These are phyloP conservation scores for Battus philenor DNA, from an alignment of 1,140 invertebrate species.

Conservation along the genomic window DNA sequence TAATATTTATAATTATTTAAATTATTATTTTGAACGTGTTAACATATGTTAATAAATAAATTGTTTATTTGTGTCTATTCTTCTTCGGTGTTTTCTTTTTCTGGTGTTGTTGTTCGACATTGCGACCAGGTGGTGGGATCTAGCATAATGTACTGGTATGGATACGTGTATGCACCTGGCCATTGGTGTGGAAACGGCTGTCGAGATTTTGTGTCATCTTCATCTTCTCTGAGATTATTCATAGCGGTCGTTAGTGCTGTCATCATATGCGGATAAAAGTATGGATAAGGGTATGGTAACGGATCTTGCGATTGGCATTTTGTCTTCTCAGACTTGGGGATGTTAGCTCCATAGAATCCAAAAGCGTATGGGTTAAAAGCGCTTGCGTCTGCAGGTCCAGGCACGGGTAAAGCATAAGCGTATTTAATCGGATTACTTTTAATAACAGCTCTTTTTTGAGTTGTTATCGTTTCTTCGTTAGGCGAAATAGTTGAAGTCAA, in stretches of 20 bases:
- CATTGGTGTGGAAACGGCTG: slow-evolving; percentile 34
- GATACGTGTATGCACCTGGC: slow-evolving; percentile 40
- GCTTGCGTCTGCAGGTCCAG: slow-evolving; percentile 23
- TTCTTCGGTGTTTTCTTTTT: no score
- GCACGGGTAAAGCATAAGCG: slow-evolving; percentile 35
- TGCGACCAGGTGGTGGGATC: slow-evolving; percentile 46
- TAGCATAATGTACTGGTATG: slow-evolving; percentile 53
- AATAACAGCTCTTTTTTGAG: slow-evolving; percentile 41
- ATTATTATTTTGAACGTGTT: no score
- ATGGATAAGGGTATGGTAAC: slow-evolving; percentile 32
- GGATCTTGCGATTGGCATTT: slow-evolving; percentile 6
- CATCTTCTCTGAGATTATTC: slow-evolving; percentile 34
- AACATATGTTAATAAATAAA: no score
- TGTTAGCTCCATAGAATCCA: slow-evolving; percentile 7
- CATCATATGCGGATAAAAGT: slow-evolving; percentile 59
- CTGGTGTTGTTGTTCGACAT: slow-evolving; percentile 21
- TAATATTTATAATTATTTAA: no score
- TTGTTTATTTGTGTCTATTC: no score
- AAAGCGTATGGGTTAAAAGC: slow-evolving; percentile 32
- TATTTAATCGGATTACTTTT: slow-evolving; percentile 42
- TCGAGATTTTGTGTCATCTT: slow-evolving; percentile 23
- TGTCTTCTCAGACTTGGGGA: not conserved
- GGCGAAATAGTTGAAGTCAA: slow-evolving; percentile 22
- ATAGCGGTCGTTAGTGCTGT: slow-evolving; percentile 42
- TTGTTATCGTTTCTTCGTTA: slow-evolving; percentile 32